phyloP scores from a whole-genome alignment of 2,113 vertebrate genomes.

The Ictalurus punctatus region DNA sequence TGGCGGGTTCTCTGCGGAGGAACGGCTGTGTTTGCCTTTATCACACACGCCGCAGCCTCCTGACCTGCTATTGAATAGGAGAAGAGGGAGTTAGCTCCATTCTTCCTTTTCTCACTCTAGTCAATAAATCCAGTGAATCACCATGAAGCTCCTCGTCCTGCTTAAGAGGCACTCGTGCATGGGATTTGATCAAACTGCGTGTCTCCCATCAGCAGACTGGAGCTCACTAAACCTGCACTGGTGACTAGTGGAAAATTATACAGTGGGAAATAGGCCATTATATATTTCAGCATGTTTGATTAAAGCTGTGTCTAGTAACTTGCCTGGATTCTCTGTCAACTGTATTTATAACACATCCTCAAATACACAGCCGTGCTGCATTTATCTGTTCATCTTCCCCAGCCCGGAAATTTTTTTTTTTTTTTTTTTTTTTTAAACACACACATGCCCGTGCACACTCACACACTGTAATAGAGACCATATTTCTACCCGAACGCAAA shows the following conservation, averaged over 20 bases:
- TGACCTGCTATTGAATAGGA: conserved; percentile 34
- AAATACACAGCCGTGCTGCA: conserved; percentile 12
- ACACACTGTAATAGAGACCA: conserved; percentile 39
- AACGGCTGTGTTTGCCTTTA: conserved; percentile 32
- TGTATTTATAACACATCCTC: conserved; percentile 41
- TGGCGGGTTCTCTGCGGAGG: not conserved
- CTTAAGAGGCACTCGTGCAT: conserved; percentile 33
- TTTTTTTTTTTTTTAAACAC: not conserved
- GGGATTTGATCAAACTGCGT: conserved; percentile 30
- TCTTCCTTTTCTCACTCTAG: conserved; percentile 33
- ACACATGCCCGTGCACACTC: conserved; percentile 5
- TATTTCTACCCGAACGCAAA: conserved; percentile 51
- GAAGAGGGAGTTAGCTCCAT: conserved; percentile 26
- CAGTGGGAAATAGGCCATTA: conserved; percentile 22
- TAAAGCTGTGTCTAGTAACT: conserved; percentile 28
- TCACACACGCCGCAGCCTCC: conserved; percentile 16
- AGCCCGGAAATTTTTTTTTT: not conserved
- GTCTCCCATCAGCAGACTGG: conserved; percentile 29
- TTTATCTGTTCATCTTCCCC: conserved; percentile 35
- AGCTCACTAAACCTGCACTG: conserved; percentile 32
- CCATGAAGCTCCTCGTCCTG: conserved; percentile 27
- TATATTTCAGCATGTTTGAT: conserved; percentile 33
- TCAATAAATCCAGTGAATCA: conserved; percentile 48
- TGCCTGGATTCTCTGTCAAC: conserved; percentile 24
- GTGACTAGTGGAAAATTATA: conserved; percentile 35